Conservation (phyloP, 2,113 vertebrate species). For the Mustela nigripes region DNA sequence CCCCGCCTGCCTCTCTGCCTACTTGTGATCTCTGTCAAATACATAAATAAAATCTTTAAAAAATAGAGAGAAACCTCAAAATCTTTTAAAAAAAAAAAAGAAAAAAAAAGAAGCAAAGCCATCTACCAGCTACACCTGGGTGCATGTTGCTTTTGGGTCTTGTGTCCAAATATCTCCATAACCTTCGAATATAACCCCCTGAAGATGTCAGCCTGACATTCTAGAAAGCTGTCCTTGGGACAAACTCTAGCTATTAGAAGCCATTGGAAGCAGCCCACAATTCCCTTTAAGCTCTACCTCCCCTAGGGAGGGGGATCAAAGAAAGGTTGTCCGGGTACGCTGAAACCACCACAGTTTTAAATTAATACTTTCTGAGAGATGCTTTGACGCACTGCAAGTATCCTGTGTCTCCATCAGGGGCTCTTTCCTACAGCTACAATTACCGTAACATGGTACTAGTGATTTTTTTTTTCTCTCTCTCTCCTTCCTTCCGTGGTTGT, state of each 20-base stretch:
- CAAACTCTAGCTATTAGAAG: background rate
- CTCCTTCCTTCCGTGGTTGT: background rate
- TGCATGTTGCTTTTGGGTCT: background rate
- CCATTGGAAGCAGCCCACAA: background rate
- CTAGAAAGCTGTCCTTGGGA: background rate
- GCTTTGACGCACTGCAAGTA: background rate
- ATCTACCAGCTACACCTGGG: background rate
- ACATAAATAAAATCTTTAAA: too few species aligned
- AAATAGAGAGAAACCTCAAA: background rate
- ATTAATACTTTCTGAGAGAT: background rate
- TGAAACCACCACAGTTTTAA: background rate
- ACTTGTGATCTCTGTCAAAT: too few species aligned
- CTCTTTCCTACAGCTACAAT: background rate
- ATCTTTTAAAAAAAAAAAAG: background rate
- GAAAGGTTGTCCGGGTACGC: background rate
- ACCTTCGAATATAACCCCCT: constrained; percentile 30
- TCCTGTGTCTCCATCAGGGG: background rate
- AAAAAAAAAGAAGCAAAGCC: background rate
- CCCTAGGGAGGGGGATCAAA: background rate
- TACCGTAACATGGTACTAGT: background rate
- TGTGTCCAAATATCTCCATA: background rate
- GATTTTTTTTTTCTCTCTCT: background rate
- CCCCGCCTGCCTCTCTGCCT: too few species aligned
- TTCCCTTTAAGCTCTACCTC: background rate
- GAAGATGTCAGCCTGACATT: background rate